Evolutionary conservation across 2,888 invertebrate genomes (phyloP).

Genomic region (Euzophera pinguis): DNA sequence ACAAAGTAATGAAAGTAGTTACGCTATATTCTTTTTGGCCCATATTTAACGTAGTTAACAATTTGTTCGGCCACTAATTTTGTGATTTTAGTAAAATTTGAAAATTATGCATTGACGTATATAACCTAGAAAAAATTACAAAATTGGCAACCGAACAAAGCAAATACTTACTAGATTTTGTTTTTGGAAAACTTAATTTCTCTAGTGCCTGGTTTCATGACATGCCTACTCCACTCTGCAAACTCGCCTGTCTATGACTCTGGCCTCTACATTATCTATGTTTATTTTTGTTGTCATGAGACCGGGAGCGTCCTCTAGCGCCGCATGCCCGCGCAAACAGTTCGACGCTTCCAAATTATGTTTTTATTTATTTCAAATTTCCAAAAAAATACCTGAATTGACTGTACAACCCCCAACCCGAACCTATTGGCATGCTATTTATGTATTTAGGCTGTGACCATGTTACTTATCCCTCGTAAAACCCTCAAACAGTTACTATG

Average conservation of each 20-base stretch:
- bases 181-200: conserved; percentile 51
- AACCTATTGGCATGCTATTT: conserved; percentile 70
- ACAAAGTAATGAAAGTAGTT: conserved; percentile 66
- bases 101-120: not conserved
- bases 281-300: conserved; percentile 53
- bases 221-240: conserved; percentile 32
- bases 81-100: conserved; percentile 8
- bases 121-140: conserved; percentile 7
- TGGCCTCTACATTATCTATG: conserved; percentile 19
- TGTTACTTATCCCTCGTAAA: conserved; percentile 74
- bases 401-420: conserved; percentile 51
- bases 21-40: conserved; percentile 71
- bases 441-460: conserved; percentile 66
- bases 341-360: conserved; percentile 64
- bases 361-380: conserved; percentile 33
- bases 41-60: conserved; percentile 62
- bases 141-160: conserved; percentile 67
- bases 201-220: conserved; percentile 66
- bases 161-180: conserved; percentile 44
- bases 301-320: conserved; percentile 33
- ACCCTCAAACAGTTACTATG: conserved; percentile 75
- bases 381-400: conserved; percentile 47
- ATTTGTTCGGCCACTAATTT: conserved; percentile 68
- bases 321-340: conserved; percentile 35
- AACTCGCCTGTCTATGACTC: conserved; percentile 26